A percentile compares a stretch with the other conserved stretches of the same genome.
phyloP scores from a whole-genome alignment of 2,888 invertebrate species.

The Amphipyra tragopoginis region DNA sequence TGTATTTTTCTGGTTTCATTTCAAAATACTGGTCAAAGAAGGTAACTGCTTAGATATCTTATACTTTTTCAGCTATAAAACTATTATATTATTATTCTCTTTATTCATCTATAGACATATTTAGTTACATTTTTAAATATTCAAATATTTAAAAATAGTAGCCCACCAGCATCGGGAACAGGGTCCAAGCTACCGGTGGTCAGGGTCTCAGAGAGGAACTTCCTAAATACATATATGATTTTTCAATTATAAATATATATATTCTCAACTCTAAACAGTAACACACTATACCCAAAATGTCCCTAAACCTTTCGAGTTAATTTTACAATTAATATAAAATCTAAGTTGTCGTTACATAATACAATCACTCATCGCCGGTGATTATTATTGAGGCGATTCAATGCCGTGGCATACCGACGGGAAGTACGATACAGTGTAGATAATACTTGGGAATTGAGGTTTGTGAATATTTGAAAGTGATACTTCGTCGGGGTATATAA shows the following conservation, averaged over 20 bases:
- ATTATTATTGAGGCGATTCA: conserved; percentile 29
- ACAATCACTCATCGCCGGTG: conserved; percentile 49
- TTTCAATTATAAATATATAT: conserved; percentile 1
- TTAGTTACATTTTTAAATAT: too few relatives aligned
- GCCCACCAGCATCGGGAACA: too few relatives aligned
- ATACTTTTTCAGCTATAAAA: background rate
- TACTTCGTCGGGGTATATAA: background rate
- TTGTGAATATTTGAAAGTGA: background rate
- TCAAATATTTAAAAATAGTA: too few relatives aligned
- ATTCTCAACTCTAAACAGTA: conserved; percentile 16
- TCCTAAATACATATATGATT: background rate
- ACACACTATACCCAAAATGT: conserved; percentile 53
- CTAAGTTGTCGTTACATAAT: conserved; percentile 57
- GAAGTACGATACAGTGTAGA: conserved; percentile 20
- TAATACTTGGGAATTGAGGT: conserved; percentile 8
- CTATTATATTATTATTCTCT: too few relatives aligned
- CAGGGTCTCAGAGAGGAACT: too few relatives aligned
- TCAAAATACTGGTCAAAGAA: background rate
- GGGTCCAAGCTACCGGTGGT: too few relatives aligned
- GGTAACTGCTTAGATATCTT: too few relatives aligned
- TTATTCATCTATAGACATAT: too few relatives aligned
- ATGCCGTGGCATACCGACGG: conserved; percentile 30
- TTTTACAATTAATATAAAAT: conserved; percentile 69
- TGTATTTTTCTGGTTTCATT: background rate
- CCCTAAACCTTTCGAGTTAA: conserved; percentile 58